Evolutionary conservation across 2,797 vertebrate genomes (phyloP).

Genomic region (Glossophaga mutica): DNA sequence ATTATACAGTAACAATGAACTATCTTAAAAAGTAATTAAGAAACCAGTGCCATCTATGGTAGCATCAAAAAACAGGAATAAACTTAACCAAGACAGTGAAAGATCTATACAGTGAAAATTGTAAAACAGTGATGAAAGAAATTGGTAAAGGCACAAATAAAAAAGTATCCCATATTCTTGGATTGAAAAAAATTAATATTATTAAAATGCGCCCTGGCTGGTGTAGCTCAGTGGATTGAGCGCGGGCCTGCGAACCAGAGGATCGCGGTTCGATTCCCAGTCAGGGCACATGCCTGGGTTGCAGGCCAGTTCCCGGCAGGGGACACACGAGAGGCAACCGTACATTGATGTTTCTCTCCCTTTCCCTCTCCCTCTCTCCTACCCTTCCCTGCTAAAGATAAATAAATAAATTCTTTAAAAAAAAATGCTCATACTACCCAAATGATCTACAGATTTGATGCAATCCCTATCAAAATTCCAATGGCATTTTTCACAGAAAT

Average conservation of each 20-base stretch:
- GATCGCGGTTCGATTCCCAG: too few relatives aligned
- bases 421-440: background rate
- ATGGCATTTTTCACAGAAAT: background rate
- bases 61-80: background rate
- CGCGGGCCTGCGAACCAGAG: too few relatives aligned
- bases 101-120: background rate
- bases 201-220: background rate
- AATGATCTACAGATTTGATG: background rate
- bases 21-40: background rate
- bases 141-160: background rate
- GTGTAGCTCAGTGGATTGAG: too few relatives aligned
- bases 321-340: too few relatives aligned
- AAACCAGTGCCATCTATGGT: background rate
- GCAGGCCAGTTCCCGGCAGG: too few relatives aligned
- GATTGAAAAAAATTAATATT: background rate
- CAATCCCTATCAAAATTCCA: background rate
- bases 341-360: too few relatives aligned
- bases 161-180: background rate
- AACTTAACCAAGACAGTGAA: background rate
- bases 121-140: background rate
- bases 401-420: too few relatives aligned
- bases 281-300: too few relatives aligned
- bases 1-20: background rate
- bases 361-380: too few relatives aligned
- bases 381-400: too few relatives aligned